Conservation (phyloP, 2,888 invertebrate genomes). For the Chironomus tentans region DNA sequence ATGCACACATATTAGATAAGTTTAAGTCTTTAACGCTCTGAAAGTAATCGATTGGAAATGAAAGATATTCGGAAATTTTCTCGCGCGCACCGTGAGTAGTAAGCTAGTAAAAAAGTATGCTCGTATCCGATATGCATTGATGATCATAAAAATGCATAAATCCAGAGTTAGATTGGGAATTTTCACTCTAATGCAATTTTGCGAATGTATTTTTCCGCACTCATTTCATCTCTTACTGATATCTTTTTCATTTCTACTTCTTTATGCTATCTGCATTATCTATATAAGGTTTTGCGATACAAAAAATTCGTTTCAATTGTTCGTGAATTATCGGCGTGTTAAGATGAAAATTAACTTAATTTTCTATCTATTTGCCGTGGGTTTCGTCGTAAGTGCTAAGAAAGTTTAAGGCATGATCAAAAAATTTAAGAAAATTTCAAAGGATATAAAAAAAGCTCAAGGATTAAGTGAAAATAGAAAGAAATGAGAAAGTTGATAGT, state of each 20-base stretch:
- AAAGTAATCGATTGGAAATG: constrained; percentile 7
- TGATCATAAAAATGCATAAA: background rate
- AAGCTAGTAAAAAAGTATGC: background rate
- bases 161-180: background rate
- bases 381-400: constrained; percentile 18
- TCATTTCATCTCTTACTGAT: background rate
- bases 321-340: constrained; percentile 26
- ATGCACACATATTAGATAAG: no score
- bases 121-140: constrained; percentile 20
- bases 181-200: background rate
- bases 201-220: background rate
- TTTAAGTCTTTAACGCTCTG: no score
- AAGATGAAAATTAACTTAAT: constrained; percentile 26
- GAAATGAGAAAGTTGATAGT: background rate
- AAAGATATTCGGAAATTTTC: constrained; percentile 12
- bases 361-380: constrained; percentile 5
- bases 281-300: constrained; percentile 22
- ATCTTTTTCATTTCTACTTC: background rate
- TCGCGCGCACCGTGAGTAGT: background rate
- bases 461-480: background rate
- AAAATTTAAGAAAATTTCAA: background rate
- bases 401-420: background rate
- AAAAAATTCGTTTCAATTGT: constrained; percentile 27
- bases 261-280: constrained; percentile 3
- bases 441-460: background rate